Evolutionary conservation across 1,140 invertebrate genomes (phyloP).

Genomic region (Aphelinus atriplicis): DNA sequence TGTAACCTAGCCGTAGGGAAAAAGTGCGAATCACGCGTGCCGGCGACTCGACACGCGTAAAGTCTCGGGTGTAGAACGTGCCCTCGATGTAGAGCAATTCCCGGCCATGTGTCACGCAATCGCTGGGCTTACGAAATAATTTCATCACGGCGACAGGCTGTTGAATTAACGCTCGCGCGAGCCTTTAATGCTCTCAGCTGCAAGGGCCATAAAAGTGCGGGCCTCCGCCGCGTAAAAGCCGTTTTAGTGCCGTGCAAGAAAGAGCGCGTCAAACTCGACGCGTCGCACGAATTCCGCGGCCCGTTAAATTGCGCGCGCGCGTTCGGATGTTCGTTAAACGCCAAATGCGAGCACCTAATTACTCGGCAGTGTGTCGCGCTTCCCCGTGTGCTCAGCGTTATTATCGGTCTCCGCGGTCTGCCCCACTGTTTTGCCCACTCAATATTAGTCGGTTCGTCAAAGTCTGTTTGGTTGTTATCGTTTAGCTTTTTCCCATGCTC

Average conservation of each 20-base stretch:
- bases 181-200: slow-evolving; percentile 28
- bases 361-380: slow-evolving; percentile 2
- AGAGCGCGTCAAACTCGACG: background rate
- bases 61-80: too few relatives aligned
- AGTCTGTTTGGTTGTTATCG: too few relatives aligned
- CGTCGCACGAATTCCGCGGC: background rate
- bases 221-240: slow-evolving; percentile 25
- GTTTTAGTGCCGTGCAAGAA: slow-evolving; percentile 13
- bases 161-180: slow-evolving; percentile 17
- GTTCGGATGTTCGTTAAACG: slow-evolving; percentile 24
- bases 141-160: slow-evolving; percentile 28
- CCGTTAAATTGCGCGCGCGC: slow-evolving; percentile 12
- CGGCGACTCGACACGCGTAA: too few relatives aligned
- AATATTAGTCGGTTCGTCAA: too few relatives aligned
- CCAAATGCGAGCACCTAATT: slow-evolving; percentile 13
- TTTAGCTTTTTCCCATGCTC: too few relatives aligned
- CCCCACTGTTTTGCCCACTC: too few relatives aligned
- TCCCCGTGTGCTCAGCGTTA: slow-evolving; percentile 13
- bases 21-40: too few relatives aligned
- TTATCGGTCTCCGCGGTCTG: background rate
- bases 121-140: slow-evolving; percentile 28
- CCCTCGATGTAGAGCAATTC: background rate
- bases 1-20: too few relatives aligned
- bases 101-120: background rate
- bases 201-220: slow-evolving; percentile 23